Conservation (phyloP, 2,888 invertebrate species). For the Chironomus riparius region DNA sequence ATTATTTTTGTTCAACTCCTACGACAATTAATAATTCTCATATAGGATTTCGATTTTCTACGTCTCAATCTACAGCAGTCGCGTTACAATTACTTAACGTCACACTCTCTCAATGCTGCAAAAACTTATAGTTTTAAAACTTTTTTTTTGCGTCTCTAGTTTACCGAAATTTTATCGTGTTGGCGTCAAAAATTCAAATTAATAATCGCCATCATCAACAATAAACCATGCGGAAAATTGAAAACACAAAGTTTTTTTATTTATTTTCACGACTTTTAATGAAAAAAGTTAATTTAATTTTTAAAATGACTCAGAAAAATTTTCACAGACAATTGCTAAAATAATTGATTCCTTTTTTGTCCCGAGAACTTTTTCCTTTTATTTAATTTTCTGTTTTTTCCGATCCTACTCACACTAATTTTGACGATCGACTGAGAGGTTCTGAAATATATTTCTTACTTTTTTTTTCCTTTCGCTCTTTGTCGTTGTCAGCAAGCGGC, state of each 20-base stretch:
- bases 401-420: slow-evolving; percentile 6
- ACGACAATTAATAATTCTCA: background rate
- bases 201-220: background rate
- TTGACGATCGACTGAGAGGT: slow-evolving; percentile 24
- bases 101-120: background rate
- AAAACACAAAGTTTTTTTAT: background rate
- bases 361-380: background rate
- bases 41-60: background rate
- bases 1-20: background rate
- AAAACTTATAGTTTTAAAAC: background rate
- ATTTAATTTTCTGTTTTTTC: background rate
- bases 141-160: background rate
- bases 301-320: background rate
- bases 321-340: background rate
- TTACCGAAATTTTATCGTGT: slow-evolving; percentile 1
- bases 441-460: slow-evolving; percentile 14
- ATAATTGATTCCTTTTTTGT: background rate
- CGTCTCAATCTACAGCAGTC: background rate
- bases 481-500: background rate
- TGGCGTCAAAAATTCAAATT: background rate
- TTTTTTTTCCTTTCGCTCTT: slow-evolving; percentile 9
- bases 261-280: too few species aligned
- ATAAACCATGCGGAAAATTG: background rate
- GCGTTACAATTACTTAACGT: background rate
- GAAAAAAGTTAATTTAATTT: background rate